Percentiles rank a stretch among this genome's conserved stretches.
These are phyloP conservation scores for Anoplophora glabripennis DNA, from an alignment of 1,140 invertebrate genomes.

Conservation along the genomic window DNA sequence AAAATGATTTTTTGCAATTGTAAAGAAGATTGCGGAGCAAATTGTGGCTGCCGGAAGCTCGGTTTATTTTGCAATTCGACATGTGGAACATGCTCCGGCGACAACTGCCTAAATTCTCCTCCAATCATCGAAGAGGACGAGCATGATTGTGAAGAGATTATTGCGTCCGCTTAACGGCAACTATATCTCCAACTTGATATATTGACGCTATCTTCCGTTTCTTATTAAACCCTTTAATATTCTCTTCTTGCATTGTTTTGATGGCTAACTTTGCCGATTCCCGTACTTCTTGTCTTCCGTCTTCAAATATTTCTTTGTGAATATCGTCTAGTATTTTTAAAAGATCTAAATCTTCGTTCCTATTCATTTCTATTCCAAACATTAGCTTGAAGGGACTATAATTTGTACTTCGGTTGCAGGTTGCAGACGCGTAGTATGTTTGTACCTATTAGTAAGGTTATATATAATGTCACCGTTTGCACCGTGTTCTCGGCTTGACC, in stretches of 20 bases:
- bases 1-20: too few relatives aligned
- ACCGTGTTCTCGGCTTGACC: conserved; percentile 43
- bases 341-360: conserved; percentile 30
- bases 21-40: too few relatives aligned
- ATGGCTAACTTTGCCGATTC: conserved; percentile 37
- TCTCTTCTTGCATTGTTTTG: conserved; percentile 39
- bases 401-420: conserved; percentile 40
- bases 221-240: conserved; percentile 33
- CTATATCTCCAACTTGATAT: conserved; percentile 21
- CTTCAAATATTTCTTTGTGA: conserved; percentile 7
- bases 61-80: too few relatives aligned
- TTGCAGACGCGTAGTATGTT: conserved; percentile 16
- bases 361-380: conserved; percentile 36
- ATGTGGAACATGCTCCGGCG: too few relatives aligned
- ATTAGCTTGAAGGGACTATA: conserved; percentile 44
- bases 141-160: too few relatives aligned
- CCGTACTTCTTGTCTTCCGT: conserved; percentile 30
- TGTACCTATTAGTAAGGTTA: conserved; percentile 31
- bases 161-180: conserved; percentile 21
- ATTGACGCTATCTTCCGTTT: conserved; percentile 12
- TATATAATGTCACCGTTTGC: conserved; percentile 34
- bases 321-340: conserved; percentile 15
- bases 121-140: too few relatives aligned
- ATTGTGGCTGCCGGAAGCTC: too few relatives aligned
- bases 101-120: too few relatives aligned